A percentile compares a stretch with the other conserved stretches of the same genome.
Conservation (phyloP, 2,797 vertebrate species). For the Gymnothorax javanicus region DNA sequence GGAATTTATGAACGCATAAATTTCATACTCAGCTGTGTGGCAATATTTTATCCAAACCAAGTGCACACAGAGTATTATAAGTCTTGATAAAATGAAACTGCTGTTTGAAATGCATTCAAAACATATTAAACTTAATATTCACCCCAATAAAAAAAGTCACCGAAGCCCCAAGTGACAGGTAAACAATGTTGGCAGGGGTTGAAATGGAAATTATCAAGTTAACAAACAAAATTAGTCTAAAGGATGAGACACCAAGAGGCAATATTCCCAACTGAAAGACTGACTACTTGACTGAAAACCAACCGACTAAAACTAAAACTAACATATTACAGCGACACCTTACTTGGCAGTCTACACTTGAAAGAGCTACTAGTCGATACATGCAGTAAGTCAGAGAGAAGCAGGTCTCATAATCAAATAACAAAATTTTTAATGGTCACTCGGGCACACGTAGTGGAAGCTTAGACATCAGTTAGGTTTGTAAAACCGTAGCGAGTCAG, state of each 20-base stretch:
- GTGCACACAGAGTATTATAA: not conserved
- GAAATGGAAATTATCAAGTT: not conserved
- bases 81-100: slow-evolving; percentile 4
- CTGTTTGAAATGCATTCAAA: not conserved
- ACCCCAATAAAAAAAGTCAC: not conserved
- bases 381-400: not conserved
- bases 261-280: not conserved
- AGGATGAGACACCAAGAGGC: not conserved
- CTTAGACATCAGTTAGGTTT: not conserved
- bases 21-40: not conserved
- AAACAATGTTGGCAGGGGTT: not conserved
- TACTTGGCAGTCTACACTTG: not conserved
- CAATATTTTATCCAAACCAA: not conserved
- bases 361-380: not conserved
- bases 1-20: not conserved
- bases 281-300: not conserved
- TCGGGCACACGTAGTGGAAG: not conserved
- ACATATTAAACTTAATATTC: not conserved
- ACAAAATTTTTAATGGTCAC: not conserved
- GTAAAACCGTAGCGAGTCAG: not conserved
- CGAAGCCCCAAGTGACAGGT: not conserved
- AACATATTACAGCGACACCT: not conserved
- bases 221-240: not conserved
- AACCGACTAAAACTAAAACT: not conserved
- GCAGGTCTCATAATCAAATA: not conserved